phyloP scores from a whole-genome alignment of 2,888 invertebrate species.

The Pollenia amentaria region DNA sequence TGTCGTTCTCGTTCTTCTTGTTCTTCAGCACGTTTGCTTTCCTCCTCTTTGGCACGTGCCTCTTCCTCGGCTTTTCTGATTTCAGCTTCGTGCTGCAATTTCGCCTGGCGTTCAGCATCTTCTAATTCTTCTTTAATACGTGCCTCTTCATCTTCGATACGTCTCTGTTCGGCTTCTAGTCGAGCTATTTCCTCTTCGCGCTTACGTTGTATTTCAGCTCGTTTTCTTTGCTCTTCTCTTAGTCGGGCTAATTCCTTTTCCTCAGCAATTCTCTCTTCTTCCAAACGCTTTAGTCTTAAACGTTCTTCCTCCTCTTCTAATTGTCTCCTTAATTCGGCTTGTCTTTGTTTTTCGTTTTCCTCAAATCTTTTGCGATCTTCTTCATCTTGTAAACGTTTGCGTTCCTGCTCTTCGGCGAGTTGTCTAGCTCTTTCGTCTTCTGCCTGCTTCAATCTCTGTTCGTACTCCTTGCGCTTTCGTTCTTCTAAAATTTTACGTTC shows the following conservation, averaged over 20 bases:
- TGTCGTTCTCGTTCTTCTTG: conserved; percentile 76
- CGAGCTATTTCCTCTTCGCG: conserved; percentile 81
- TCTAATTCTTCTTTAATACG: conserved; percentile 79
- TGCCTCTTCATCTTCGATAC: conserved; percentile 80
- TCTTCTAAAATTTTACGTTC: conserved; percentile 77
- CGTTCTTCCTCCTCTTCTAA: conserved; percentile 82
- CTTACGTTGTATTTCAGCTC: conserved; percentile 78
- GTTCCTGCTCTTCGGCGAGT: conserved; percentile 80
- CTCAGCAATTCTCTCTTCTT: conserved; percentile 78
- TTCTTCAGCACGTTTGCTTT: conserved; percentile 76
- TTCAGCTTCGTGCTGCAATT: conserved; percentile 77
- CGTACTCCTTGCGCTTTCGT: conserved; percentile 80
- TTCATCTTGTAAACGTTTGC: conserved; percentile 78
- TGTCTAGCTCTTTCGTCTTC: conserved; percentile 79
- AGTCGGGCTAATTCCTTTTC: conserved; percentile 80
- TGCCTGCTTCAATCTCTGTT: conserved; percentile 77
- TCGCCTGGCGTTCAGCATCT: conserved; percentile 78
- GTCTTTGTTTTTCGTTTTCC: conserved; percentile 79
- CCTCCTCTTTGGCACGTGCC: conserved; percentile 77
- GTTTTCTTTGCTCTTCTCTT: conserved; percentile 79
- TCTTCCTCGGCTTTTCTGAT: conserved; percentile 78
- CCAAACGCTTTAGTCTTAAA: conserved; percentile 77
- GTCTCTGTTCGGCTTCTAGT: conserved; percentile 78
- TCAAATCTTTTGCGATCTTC: conserved; percentile 78
- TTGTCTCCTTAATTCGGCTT: conserved; percentile 78